Evolutionary conservation across 2,888 invertebrate species (phyloP), one percentile per base, ranked within the genome.

Genomic region (Trissoscelio sp.): DNA sequence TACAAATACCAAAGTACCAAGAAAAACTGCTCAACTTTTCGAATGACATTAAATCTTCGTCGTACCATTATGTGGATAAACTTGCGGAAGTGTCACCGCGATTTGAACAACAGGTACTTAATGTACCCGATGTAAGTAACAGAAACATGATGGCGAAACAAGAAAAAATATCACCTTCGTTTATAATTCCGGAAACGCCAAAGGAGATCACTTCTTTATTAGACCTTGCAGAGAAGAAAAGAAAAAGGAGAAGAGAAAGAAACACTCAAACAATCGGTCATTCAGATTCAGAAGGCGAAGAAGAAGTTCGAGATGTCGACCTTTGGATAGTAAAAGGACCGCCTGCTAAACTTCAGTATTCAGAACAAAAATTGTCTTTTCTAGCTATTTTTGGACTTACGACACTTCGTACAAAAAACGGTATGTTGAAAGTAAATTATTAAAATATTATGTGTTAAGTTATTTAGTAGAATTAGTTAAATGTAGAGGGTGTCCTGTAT

Each of bases 301-400:
- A 92, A 37, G 92, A 93, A 1, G 92, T 92, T 69, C 91, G 93
- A 46, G 91, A 91, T 69, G 89, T 92, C 81, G 93, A 94, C 80
- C 86, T 92, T n/a, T 92, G 92, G 90, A 93, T 95, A 20, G 94
- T 93, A 51, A 93, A 93, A 82, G 93, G 92, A 72, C 92, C 92
- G 74, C 93, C 93, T 5, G 90, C 92, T n/a, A 92, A 92, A 82
- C 88, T 92, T 14, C 92, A 93, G 82, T 90, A 92, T 69, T 91
- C 92, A 11, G 91, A 92, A 28, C 92, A 92, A 55, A 94, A 95
- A 88, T 88, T 93, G 12, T 91, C 93, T 12, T 95, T 95, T 88
- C 92, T 95, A 64, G 92, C 94, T 22, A 92, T 93, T 83, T 94
- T 95, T 82, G 93, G 93, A 58, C 90, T 95, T 75, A 94, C 94